Base-by-base conservation (phyloP, 2,113 vertebrate species). In the Sarotherodon lohbergeri region DNA sequence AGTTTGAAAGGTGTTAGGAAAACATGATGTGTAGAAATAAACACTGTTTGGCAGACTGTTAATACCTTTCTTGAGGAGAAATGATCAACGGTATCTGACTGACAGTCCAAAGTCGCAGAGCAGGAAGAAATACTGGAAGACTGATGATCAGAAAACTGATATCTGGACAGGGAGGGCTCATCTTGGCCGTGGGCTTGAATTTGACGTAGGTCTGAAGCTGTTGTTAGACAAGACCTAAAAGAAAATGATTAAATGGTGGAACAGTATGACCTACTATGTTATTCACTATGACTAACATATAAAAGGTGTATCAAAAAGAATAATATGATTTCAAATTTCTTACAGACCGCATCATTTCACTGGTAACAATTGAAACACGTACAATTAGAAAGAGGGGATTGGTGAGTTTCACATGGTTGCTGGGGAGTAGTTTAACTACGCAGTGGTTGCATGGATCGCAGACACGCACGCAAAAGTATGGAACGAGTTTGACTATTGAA, bases 41-140 rank as follows among this genome's bases (percentile, higher is more conserved):
- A 27, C 32, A 6, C 50, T 16, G 63, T 10, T 79, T 32, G 39
- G 34, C 81, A 80, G 56, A 71, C 9, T 24, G 34, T 78, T 11
- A 27, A 24, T 96, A 98, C 98, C 97, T 98, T 98, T 91, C 86
- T 96, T 88, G 88, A 83, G 5, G 96, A 48, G 11, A 95, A 91
- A 63, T 96, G 95, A 50, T 95, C 94, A 76, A 96, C 95, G 84
- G 97, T 97, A 50, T 93, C 94, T 93, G 96, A 96, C 1, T 96
- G 96, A 80, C 96, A 97, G 68, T 94, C 93, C 43, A 94, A 95
- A 86, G 85, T 95, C 76, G 85, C 92, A 81, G 91, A 96, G 54
- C 96, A 96, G 71, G 96, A 91, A 71, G 96, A 96, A 84, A 91
- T 97, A 79, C 94, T 90, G 78, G 96, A 96, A 17, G 94, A 94